Evolutionary conservation across 2,797 vertebrate genomes (phyloP), one percentile per base, ranked within the genome.

Genomic region (Hyperoplus lanceolatus): DNA sequence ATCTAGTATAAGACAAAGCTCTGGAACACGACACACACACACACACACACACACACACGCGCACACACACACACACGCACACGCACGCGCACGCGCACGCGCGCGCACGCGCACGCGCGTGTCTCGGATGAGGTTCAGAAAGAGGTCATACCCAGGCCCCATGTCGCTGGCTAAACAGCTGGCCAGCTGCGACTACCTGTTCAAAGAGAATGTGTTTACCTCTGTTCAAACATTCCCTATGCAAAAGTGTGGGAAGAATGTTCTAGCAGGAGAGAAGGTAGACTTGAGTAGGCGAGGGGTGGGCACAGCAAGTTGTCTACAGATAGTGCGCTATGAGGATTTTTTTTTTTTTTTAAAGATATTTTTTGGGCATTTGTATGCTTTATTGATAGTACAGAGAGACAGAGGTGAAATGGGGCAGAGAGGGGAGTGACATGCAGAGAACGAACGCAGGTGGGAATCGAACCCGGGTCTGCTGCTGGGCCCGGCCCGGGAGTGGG

Each of bases 1-100:
- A 81, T 88, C 80, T 29, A 84, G 82, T 63, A 81, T 73, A 61
- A 46, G 53, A 36, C 73, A 46, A 69, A 62, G 45, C 73, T 56
- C 75, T 29, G 29, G 29, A 29, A 29, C 29, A 29, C 29, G 3
- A 2, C 29, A 29, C 29, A 29, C 29, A 29, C 29, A 29, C 29
- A 29, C 29, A 29, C 29, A 29, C 29, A 29, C 29, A 29, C 29
- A 29, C 29, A 29, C 29, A 29, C 29, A 29, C 29, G 3, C 2
- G 3, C 29, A 29, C 29, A 29, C 29, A 29, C 29, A 29, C 29
- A 29, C 29, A 29, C 29, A 29, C 29, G 3, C 29, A 29, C 29
- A 29, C 29, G 3, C 29, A 29, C 29, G 3, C 29, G 3, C 29
- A n/a, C n/a, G n/a, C n/a, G n/a, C n/a, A n/a, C n/a, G n/a, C n/a